Evolutionary conservation across 1,140 invertebrate species (phyloP).

Genomic region (Caenorhabditis inopinata): DNA sequence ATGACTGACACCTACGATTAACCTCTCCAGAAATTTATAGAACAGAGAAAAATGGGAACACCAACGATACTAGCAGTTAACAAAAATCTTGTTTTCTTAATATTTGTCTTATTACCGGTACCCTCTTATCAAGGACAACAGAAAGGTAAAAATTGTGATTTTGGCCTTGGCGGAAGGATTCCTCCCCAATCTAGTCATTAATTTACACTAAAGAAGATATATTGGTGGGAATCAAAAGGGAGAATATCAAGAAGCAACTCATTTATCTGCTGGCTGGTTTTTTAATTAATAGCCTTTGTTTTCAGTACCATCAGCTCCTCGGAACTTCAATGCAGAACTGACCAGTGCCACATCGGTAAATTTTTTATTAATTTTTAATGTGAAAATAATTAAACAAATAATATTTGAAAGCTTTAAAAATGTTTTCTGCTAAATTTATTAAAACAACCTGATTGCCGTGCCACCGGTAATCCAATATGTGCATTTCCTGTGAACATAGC

Average conservation of each 20-base stretch:
- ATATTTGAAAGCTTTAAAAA: too few species aligned
- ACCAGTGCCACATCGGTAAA: slow-evolving; percentile 43
- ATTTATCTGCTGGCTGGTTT: not conserved
- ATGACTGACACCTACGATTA: not conserved
- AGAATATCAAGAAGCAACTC: not conserved
- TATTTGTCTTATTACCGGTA: slow-evolving; percentile 6
- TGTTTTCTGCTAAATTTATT: too few species aligned
- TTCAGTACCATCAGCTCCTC: slow-evolving; percentile 63
- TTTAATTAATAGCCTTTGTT: not conserved
- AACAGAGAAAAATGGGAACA: slow-evolving; percentile 6
- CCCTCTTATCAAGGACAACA: not conserved
- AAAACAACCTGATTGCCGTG: too few species aligned
- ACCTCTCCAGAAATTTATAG: not conserved
- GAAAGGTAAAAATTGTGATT: not conserved
- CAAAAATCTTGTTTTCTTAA: not conserved
- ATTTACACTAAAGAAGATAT: slow-evolving; percentile 16
- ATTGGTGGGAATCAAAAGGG: slow-evolving; percentile 7
- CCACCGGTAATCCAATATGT: too few species aligned
- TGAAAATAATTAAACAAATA: too few species aligned
- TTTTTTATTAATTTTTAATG: not conserved
- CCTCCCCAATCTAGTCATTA: slow-evolving; percentile 6
- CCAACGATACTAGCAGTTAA: not conserved
- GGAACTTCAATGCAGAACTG: slow-evolving; percentile 57
- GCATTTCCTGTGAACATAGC: too few species aligned
- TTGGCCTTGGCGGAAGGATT: not conserved